phyloP scores from a whole-genome alignment of 2,113 vertebrate species.

The Mus spicilegus region DNA sequence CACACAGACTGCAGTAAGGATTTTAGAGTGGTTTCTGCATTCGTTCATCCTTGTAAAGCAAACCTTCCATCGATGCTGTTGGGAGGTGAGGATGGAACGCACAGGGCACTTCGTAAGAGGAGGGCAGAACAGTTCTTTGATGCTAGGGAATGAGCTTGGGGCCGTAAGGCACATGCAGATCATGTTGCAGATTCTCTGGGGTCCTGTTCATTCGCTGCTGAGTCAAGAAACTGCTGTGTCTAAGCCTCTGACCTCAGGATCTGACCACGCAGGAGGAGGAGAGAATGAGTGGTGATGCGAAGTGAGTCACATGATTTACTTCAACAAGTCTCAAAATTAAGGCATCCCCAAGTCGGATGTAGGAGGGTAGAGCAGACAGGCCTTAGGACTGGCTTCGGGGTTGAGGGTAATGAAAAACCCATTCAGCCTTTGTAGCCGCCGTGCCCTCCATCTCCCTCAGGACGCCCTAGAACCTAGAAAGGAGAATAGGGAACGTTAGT shows the following conservation, averaged over 20 bases:
- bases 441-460: neutral
- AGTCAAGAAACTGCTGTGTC: no score
- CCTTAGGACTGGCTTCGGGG: neutral
- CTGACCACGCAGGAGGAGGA: neutral
- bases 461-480: neutral
- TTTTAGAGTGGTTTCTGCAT: neutral
- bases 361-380: neutral
- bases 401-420: neutral
- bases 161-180: neutral
- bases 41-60: neutral
- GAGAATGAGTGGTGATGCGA: neutral
- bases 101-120: neutral
- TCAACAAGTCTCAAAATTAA: neutral
- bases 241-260: neutral
- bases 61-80: neutral
- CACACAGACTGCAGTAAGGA: neutral
- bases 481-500: neutral
- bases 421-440: neutral
- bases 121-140: neutral
- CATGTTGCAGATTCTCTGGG: neutral
- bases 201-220: neutral
- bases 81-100: neutral
- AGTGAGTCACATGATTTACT: neutral
- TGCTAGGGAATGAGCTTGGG: no score
- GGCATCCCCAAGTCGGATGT: neutral